Base-by-base conservation (phyloP, 2,797 vertebrate species). In the Merluccius polli region DNA sequence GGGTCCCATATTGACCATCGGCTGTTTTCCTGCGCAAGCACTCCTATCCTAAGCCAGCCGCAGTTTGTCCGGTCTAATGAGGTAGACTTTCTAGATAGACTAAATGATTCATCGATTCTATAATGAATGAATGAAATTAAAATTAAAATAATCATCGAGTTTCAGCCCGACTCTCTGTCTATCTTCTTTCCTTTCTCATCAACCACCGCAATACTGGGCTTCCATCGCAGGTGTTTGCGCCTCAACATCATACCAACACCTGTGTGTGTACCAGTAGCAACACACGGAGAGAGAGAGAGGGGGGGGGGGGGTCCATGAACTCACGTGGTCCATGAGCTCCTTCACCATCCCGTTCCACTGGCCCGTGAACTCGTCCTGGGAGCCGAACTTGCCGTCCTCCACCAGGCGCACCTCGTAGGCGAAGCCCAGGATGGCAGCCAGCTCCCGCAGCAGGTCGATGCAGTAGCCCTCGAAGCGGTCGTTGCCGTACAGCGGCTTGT, bases 271-370 rank as follows among this genome's bases (percentile, higher is more conserved):
- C 44, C 44, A 52, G 6, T 5, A 21, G 44, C 15, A 21, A 18
- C 44, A 52, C 44, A 21, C 44, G 1, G 44, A 0, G 52, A 7
- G 6, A 2, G 44, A 8, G 8, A 35, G 3, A 35, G 33, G 33
- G 33, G 33, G 33, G 8, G 33, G 33, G 8, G n/a, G n/a, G n/a
- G n/a, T n/a, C 13, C 1, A 3, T 76, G 70, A n/a, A 95, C 98
- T 98, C 89, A 99, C 98, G 8, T 99, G 98, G 93, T 99, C 97
- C 81, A 99, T 99, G 74, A 99, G 89, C 84, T 99, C 98, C 85
- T 95, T 96, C 80, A 99, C 94, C 95, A 99, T 98, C 82, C 98
- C 98, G 76, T 99, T 99, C 98, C 98, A 99, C 78, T 98, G 98
- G 90, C 97, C 97, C 0, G 94, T 95, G 88, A 93, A 93, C 85